Evolutionary conservation across 2,888 invertebrate genomes (phyloP).

Genomic region (Eupithecia tripunctaria): DNA sequence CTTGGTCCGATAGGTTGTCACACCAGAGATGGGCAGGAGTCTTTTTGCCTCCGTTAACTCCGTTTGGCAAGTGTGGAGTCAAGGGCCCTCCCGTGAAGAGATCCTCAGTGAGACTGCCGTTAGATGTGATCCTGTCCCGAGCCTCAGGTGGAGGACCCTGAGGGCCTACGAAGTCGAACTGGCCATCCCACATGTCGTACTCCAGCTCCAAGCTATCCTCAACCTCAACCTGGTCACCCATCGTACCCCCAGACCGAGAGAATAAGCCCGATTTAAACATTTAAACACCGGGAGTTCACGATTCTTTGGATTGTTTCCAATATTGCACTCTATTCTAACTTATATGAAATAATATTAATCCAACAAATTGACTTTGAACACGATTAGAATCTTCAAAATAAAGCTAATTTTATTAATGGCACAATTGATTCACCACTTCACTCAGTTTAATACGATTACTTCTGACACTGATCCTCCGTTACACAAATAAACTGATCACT

Average conservation of each 20-base stretch:
- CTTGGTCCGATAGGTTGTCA: slow-evolving; percentile 86
- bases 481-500: slow-evolving; percentile 56
- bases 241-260: slow-evolving; percentile 73
- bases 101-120: slow-evolving; percentile 76
- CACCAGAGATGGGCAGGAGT: slow-evolving; percentile 84
- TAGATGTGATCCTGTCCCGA: slow-evolving; percentile 71
- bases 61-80: slow-evolving; percentile 76
- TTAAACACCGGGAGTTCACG: slow-evolving; percentile 60
- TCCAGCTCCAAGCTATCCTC: slow-evolving; percentile 89
- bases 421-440: slow-evolving; percentile 56
- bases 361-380: slow-evolving; percentile 63
- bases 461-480: slow-evolving; percentile 51
- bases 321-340: slow-evolving; percentile 67
- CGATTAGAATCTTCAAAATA: slow-evolving; percentile 72
- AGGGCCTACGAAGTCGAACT: slow-evolving; percentile 92
- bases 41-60: slow-evolving; percentile 84
- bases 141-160: slow-evolving; percentile 71
- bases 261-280: slow-evolving; percentile 80
- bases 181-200: slow-evolving; percentile 95
- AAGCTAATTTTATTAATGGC: slow-evolving; percentile 73
- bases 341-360: slow-evolving; percentile 54
- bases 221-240: slow-evolving; percentile 77
- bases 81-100: slow-evolving; percentile 78
- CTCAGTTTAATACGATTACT: slow-evolving; percentile 52
- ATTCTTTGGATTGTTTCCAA: slow-evolving; percentile 75